A percentile compares a stretch with the other conserved stretches of the same genome.
Conservation (phyloP, 1,140 invertebrate genomes). For the Macrobrachium rosenbergii region DNA sequence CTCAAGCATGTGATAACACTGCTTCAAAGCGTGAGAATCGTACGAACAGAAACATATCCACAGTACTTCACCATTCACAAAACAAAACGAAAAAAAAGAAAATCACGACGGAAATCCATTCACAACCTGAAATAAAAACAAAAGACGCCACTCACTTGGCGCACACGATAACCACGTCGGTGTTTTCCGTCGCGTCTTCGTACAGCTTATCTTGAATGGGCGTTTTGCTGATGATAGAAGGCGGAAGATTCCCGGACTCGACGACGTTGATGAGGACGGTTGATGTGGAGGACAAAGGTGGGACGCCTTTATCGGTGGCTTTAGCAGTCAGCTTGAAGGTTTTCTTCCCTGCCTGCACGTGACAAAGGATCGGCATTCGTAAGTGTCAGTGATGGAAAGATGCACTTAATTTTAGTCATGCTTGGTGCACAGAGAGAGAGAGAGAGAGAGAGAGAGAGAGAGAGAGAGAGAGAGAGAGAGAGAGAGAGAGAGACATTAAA, state of each 20-base stretch:
- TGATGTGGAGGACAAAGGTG: not conserved
- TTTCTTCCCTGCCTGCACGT: not conserved
- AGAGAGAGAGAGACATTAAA: too few species aligned
- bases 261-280: conserved; percentile 18
- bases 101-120: too few species aligned
- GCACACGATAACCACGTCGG: conserved; percentile 28
- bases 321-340: conserved; percentile 11
- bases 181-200: conserved; percentile 17
- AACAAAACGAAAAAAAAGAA: too few species aligned
- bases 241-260: conserved; percentile 32
- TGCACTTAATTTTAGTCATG: too few species aligned
- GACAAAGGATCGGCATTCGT: not conserved
- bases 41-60: too few species aligned
- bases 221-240: not conserved
- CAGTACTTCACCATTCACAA: too few species aligned
- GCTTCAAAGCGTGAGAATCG: too few species aligned
- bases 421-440: too few species aligned
- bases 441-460: too few species aligned
- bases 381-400: too few species aligned
- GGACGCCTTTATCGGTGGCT: conserved; percentile 30
- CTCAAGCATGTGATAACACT: too few species aligned
- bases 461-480: too few species aligned
- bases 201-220: not conserved
- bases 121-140: not conserved
- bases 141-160: conserved; percentile 19